These are phyloP conservation scores for Ceratotherium simum DNA, from an alignment of 2,113 vertebrate species.

Conservation along the genomic window DNA sequence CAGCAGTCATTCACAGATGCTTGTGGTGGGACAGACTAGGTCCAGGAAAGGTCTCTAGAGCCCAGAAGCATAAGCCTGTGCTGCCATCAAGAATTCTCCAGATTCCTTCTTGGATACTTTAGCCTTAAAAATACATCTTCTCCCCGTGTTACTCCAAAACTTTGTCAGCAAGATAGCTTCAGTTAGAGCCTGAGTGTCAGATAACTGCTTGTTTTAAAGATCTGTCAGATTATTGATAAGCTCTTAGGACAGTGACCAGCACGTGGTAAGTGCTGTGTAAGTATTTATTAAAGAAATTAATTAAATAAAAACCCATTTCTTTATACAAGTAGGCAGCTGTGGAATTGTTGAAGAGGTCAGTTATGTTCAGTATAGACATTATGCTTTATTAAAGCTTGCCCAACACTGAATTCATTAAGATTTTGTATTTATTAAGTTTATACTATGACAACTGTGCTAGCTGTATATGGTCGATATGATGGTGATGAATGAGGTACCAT, in stretches of 20 bases:
- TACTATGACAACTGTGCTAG: neutral
- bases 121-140: neutral
- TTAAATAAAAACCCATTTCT: constrained; percentile 1
- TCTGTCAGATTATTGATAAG: neutral
- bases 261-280: neutral
- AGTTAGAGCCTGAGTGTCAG: neutral
- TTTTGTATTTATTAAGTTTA: neutral
- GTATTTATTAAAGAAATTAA: constrained; percentile 6
- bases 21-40: neutral
- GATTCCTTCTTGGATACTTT: neutral
- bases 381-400: neutral
- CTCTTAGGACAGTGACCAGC: neutral
- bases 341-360: neutral
- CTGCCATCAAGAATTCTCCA: neutral
- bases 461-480: neutral
- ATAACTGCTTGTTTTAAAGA: neutral
- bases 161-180: neutral
- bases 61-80: no score
- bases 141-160: neutral
- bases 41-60: neutral
- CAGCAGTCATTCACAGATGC: neutral
- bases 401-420: neutral
- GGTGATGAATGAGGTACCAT: neutral
- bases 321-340: neutral
- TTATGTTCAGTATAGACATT: neutral